These are phyloP conservation scores for Procambarus virginalis DNA, from an alignment of 1,140 invertebrate genomes.

Conservation along the genomic window DNA sequence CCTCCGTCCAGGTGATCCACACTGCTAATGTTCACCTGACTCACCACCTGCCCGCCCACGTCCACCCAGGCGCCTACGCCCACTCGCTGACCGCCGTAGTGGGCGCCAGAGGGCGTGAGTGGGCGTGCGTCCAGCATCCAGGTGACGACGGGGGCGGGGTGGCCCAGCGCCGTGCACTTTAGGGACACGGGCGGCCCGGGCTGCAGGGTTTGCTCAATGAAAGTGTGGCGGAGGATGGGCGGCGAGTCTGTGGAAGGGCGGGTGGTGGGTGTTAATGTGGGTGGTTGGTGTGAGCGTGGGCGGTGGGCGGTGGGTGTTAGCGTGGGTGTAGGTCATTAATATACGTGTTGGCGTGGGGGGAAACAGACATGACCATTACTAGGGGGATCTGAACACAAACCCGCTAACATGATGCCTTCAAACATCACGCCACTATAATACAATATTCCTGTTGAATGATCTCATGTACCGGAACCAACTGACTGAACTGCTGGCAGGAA, in stretches of 20 bases:
- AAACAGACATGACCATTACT: too few relatives aligned
- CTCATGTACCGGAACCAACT: too few relatives aligned
- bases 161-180: constrained; percentile 88
- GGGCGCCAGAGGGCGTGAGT: constrained; percentile 37
- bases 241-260: constrained; percentile 78
- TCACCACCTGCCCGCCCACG: constrained; percentile 80
- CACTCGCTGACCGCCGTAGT: constrained; percentile 37
- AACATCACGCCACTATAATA: too few relatives aligned
- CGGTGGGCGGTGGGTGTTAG: too few relatives aligned
- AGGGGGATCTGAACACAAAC: too few relatives aligned
- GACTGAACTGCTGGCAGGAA: too few relatives aligned
- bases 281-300: too few relatives aligned
- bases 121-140: constrained; percentile 85
- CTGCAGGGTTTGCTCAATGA: constrained; percentile 87
- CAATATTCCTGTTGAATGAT: too few relatives aligned
- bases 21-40: constrained; percentile 89
- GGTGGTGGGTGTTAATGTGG: not conserved
- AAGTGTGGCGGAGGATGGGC: constrained; percentile 86
- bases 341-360: too few relatives aligned
- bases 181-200: constrained; percentile 86
- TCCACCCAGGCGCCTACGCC: constrained; percentile 67
- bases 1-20: constrained; percentile 89
- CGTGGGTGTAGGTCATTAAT: too few relatives aligned
- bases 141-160: constrained; percentile 88
- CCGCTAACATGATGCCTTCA: too few relatives aligned